Percentiles rank a stretch among this genome's conserved stretches.
Evolutionary conservation across 1,140 invertebrate species (phyloP).

Genomic region (Drosophila asahinai): DNA sequence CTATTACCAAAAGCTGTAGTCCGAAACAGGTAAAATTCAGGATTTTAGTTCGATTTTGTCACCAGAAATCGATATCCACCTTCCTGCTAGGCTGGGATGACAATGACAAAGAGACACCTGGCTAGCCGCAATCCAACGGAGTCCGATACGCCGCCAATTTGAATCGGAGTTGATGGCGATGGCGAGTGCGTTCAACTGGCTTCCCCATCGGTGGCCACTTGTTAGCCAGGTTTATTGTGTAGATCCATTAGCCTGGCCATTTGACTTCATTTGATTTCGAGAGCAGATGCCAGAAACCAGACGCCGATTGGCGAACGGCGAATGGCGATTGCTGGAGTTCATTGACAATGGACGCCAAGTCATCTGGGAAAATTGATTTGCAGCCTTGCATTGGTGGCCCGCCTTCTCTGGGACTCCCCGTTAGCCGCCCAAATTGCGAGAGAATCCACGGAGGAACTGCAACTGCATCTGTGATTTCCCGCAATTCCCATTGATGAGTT

Average conservation of each 20-base stretch:
- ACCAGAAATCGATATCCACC: constrained; percentile 4
- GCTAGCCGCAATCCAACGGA: constrained; percentile 27
- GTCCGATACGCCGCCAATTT: constrained; percentile 16
- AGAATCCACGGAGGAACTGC: constrained; percentile 12
- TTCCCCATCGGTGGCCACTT: constrained; percentile 30
- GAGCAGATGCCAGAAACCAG: constrained; percentile 9
- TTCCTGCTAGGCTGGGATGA: constrained; percentile 4
- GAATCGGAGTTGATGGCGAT: constrained; percentile 28
- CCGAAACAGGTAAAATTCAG: too few relatives aligned
- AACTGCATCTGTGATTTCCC: constrained; percentile 30
- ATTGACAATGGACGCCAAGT: constrained; percentile 28
- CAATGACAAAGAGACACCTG: constrained; percentile 34
- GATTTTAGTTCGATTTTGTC: background rate
- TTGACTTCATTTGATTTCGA: constrained; percentile 46
- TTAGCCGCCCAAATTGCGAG: constrained; percentile 18
- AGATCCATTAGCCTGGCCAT: constrained; percentile 44
- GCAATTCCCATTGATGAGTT: constrained; percentile 48
- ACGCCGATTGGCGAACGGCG: constrained; percentile 2
- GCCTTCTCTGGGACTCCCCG: constrained; percentile 2
- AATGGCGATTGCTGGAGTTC: constrained; percentile 20
- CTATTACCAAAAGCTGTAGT: too few relatives aligned
- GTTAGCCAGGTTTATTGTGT: constrained; percentile 51
- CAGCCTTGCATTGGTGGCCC: too few relatives aligned
- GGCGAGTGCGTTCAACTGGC: constrained; percentile 42
- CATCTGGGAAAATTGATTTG: constrained; percentile 50